phyloP scores from a whole-genome alignment of 2,888 invertebrate species.

The Agonopterix heracliana region DNA sequence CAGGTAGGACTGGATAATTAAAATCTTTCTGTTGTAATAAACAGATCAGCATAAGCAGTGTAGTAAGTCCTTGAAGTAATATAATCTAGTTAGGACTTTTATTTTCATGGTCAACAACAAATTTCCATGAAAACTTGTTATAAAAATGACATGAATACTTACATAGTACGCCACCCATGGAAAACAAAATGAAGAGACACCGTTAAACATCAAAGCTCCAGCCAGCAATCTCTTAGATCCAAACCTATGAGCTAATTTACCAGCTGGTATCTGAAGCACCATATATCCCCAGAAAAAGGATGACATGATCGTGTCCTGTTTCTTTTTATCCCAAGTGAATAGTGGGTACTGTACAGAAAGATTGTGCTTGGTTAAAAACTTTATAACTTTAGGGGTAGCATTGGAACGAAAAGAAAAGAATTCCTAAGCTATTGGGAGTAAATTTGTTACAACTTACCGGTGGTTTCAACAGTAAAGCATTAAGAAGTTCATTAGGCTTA shows the following conservation, averaged over 20 bases:
- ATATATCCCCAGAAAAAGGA: slow-evolving; percentile 81
- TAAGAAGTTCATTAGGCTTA: slow-evolving; percentile 26
- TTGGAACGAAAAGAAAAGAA: not conserved
- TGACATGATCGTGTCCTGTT: slow-evolving; percentile 64
- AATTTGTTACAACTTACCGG: slow-evolving; percentile 34
- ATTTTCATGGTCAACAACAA: too few species aligned
- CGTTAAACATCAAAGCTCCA: slow-evolving; percentile 75
- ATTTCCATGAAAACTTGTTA: too few species aligned
- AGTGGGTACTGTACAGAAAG: slow-evolving; percentile 47
- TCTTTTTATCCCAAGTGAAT: slow-evolving; percentile 74
- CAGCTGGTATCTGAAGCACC: slow-evolving; percentile 82
- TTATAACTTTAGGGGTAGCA: not conserved
- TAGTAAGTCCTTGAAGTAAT: too few species aligned
- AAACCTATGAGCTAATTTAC: slow-evolving; percentile 81
- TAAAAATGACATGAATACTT: slow-evolving; percentile 20
- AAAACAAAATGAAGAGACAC: slow-evolving; percentile 78
- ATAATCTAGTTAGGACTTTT: too few species aligned
- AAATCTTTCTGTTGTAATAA: too few species aligned
- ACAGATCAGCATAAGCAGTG: too few species aligned
- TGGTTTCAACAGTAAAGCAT: slow-evolving; percentile 36
- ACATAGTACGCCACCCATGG: slow-evolving; percentile 80
- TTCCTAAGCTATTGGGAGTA: not conserved
- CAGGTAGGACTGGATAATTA: too few species aligned
- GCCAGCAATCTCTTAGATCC: slow-evolving; percentile 81
- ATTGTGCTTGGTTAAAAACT: not conserved